Percentiles rank a stretch among this genome's conserved stretches.
These are phyloP conservation scores for Oncorhynchus masou DNA, from an alignment of 2,113 vertebrate species.

Conservation along the genomic window DNA sequence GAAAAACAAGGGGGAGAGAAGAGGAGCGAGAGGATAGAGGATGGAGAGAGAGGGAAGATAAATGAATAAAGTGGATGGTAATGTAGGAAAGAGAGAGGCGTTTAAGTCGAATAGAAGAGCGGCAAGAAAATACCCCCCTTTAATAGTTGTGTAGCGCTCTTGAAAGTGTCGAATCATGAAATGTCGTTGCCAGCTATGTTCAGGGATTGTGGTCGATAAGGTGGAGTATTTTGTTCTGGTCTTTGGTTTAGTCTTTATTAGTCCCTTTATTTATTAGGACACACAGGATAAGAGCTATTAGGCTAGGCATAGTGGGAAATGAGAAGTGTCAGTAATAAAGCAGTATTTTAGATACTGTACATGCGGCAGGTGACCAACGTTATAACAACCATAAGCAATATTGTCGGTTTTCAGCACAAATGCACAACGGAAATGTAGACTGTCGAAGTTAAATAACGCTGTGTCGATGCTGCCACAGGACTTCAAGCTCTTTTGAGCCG, in stretches of 20 bases:
- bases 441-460: no score
- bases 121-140: background rate
- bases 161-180: no score
- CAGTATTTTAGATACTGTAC: no score
- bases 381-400: no score
- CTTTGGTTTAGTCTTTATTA: background rate
- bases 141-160: no score
- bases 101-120: background rate
- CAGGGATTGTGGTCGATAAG: background rate
- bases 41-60: constrained; percentile 38
- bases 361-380: no score
- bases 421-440: no score
- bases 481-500: no score
- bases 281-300: background rate
- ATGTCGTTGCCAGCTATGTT: background rate
- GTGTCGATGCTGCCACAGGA: no score
- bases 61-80: constrained; percentile 5
- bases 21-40: constrained; percentile 35
- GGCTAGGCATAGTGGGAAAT: background rate
- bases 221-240: background rate
- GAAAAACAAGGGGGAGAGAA: constrained; percentile 13
- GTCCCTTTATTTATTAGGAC: background rate
- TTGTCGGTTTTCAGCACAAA: no score
- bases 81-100: constrained; percentile 25
- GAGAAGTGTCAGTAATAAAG: background rate